Evolutionary conservation across 2,888 invertebrate genomes (phyloP), one percentile per base, ranked within the genome.

Genomic region (Chironomus riparius): DNA sequence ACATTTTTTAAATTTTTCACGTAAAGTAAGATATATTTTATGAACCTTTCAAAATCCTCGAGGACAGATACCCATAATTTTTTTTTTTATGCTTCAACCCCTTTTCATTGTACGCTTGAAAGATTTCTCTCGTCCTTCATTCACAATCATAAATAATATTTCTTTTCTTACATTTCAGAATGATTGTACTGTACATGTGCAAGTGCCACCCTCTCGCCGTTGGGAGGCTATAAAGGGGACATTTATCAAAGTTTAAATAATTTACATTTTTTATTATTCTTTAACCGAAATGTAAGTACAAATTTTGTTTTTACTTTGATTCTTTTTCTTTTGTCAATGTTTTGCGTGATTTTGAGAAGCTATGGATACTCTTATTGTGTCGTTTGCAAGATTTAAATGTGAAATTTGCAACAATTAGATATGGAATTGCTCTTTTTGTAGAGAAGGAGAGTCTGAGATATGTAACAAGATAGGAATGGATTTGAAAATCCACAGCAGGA

Each of bases 201-300:
- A 28, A 4, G 22, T 61, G 62, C 61, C n/a, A 13, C 47, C 21
- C 38, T 61, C 18, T 22, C 10, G 62, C 21, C 15, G n/a, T 21
- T 61, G 72, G n/a, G 38, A 68, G 48, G 74, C 68, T 48, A 74
- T 74, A 74, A 68, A 74, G 47, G n/a, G 74, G 74, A 74, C 74
- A 74, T 74, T 74, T 68, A 74, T 74, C 74, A 74, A 74, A 74
- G 68, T 68, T 74, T 74, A 18, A 74, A 74, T 74, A 62, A 74
- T 74, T 74, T 68, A 68, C 74, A 68, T 73, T 73, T 47, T 10
- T 56, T 56, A 18, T 50, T 4, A 22, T 65, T 24, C 56, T 15
- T 56, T 15, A 56, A 56, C 38, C 38, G 10, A 38, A 10, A 38
- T 10, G 56, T n/a, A 56, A 15, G 56, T 12, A 6, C 13, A 65